Conservation (phyloP, 2,113 vertebrate genomes). For the Prinia subflava region DNA sequence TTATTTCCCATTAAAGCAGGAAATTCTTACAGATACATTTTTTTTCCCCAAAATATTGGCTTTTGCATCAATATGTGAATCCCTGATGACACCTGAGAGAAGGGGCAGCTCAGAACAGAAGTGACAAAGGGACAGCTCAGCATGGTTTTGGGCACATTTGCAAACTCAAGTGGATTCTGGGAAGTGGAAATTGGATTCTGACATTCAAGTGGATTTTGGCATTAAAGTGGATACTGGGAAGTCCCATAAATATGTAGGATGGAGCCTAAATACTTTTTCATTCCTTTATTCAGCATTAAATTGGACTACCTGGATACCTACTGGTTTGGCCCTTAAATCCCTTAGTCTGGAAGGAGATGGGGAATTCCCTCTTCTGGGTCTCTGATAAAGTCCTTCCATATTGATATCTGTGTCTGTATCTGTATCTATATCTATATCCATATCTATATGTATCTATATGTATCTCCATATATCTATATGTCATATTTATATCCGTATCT, state of each 20-base stretch:
- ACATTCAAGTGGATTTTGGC: background rate
- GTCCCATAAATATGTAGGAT: too few species aligned
- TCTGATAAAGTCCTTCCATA: background rate
- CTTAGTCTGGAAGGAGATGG: background rate
- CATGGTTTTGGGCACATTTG: accelerated
- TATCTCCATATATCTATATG: too few species aligned
- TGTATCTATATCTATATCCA: too few species aligned
- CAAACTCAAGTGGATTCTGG: background rate
- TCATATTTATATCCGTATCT: background rate
- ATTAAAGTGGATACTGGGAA: background rate
- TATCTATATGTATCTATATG: background rate
- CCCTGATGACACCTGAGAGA: background rate
- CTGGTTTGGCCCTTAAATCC: background rate
- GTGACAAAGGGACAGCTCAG: background rate
- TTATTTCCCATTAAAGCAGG: background rate
- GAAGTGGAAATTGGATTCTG: background rate
- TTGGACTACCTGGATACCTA: background rate
- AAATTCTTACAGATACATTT: accelerated
- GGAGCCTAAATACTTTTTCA: background rate
- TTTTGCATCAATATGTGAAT: background rate
- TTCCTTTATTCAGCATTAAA: background rate
- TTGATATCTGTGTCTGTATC: background rate
- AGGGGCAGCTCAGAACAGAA: background rate
- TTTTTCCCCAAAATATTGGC: accelerated
- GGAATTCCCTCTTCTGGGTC: background rate